Evolutionary conservation across 2,888 invertebrate genomes (phyloP), one percentile per base, ranked within the genome.

Genomic region (Bellardia pandia): DNA sequence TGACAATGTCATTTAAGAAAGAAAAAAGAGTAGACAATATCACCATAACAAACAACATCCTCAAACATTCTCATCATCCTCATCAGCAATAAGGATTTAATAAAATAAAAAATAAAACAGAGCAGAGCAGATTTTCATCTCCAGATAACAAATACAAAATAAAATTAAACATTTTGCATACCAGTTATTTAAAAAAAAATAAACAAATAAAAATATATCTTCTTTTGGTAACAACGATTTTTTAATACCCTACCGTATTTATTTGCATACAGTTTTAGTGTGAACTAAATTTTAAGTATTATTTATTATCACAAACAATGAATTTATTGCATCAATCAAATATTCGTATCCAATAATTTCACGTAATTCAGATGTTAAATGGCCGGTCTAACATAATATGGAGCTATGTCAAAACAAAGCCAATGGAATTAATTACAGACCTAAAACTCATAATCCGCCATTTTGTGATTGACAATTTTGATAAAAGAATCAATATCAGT

Each of bases 121-220:
- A 86, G 62, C 69, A 74, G 87, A 87, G 85, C 78, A 87, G 87
- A 87, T 87, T 78, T 85, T 51, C 14, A 69, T 79, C 75, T 85
- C 85, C 75, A 82, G 87, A 87, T 87, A 87, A 85, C 81, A 85
- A 80, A 51, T 85, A 78, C 85, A 78, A 87, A 81, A 81, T 81
- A 60, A 87, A 82, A 74, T 85, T 80, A 60, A 75, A 85, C 66
- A 37, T 37, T 87, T 85, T 87, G 85, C 87, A 87, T 85, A 85
- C 71, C 77, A 75, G 64, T 37, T 71, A 71, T 69, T 14, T 60
- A 71, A 79, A 30, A 60, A 66, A 72, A 51, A 66, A 72, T 51
- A 74, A 68, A 64, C 58, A 23, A 23, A n/a, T 37, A 7, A 13
- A n/a, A 4, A n/a, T 48, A 16, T 9, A 8, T 69, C 37, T 23